A percentile compares a stretch with the other conserved stretches of the same genome.
phyloP scores from a whole-genome alignment of 1,140 invertebrate genomes.

The Drosophila cardini region DNA sequence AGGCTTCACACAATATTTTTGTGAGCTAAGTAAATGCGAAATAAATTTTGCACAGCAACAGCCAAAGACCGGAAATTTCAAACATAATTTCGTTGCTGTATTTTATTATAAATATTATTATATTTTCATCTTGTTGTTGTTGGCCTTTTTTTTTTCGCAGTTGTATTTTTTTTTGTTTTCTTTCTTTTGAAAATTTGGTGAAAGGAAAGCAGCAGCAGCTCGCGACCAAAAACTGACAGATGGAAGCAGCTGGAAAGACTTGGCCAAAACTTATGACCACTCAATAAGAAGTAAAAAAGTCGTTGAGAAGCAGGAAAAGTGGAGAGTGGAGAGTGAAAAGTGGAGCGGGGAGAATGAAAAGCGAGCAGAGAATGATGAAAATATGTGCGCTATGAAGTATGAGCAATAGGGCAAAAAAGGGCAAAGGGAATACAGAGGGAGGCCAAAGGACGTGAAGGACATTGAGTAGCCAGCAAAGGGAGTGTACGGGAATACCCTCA shows the following conservation, averaged over 20 bases:
- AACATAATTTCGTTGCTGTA: conserved; percentile 77
- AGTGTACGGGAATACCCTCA: conserved; percentile 6
- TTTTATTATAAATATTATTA: conserved; percentile 74
- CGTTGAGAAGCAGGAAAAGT: background rate
- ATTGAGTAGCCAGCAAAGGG: conserved; percentile 15
- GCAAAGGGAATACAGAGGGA: background rate
- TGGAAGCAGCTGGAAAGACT: conserved; percentile 45
- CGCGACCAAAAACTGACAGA: conserved; percentile 36
- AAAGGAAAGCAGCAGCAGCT: conserved; percentile 11
- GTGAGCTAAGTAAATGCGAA: conserved; percentile 40
- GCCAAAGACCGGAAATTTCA: conserved; percentile 60
- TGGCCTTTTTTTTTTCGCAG: background rate
- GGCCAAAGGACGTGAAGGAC: background rate
- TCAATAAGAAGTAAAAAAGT: conserved; percentile 23
- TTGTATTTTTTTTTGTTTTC: background rate
- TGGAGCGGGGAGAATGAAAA: background rate
- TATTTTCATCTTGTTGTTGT: background rate
- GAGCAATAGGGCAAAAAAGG: background rate
- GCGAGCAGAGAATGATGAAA: conserved; percentile 16
- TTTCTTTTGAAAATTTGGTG: conserved; percentile 16
- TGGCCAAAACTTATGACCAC: conserved; percentile 44
- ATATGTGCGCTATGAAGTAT: conserved; percentile 24
- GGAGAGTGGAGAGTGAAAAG: background rate
- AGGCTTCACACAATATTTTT: conserved; percentile 34
- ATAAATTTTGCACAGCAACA: conserved; percentile 46